Conservation (phyloP, 1,140 invertebrate species). For the Cydia splendana region DNA sequence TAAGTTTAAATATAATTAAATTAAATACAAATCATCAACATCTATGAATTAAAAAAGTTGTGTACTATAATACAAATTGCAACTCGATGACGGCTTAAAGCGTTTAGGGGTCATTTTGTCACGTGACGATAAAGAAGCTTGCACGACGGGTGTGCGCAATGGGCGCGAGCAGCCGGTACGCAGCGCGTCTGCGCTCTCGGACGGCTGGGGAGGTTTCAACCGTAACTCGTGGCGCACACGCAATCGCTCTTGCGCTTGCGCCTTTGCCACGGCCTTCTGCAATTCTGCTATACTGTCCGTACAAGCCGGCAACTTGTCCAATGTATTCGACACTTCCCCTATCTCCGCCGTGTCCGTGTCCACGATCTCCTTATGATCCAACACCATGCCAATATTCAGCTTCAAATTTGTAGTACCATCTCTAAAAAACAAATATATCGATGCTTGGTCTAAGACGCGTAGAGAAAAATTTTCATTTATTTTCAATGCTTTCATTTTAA, state of each 20-base stretch:
- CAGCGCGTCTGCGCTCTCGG: slow-evolving; percentile 55
- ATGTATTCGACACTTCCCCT: slow-evolving; percentile 61
- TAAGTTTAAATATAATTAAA: not conserved
- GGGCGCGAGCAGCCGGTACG: slow-evolving; percentile 50
- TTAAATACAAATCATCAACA: not conserved
- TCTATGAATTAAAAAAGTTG: not conserved
- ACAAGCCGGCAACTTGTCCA: slow-evolving; percentile 62
- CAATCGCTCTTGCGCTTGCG: slow-evolving; percentile 52
- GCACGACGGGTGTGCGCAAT: slow-evolving; percentile 34
- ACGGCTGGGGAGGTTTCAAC: slow-evolving; percentile 43
- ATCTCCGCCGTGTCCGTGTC: slow-evolving; percentile 70
- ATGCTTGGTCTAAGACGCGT: slow-evolving; percentile 72
- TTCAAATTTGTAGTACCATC: slow-evolving; percentile 66
- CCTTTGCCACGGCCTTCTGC: slow-evolving; percentile 57
- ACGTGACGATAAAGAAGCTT: not conserved
- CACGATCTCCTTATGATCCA: slow-evolving; percentile 71
- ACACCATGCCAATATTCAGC: slow-evolving; percentile 70
- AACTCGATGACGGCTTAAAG: not conserved
- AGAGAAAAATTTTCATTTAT: slow-evolving; percentile 72
- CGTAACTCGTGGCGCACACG: slow-evolving; percentile 53
- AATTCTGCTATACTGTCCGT: slow-evolving; percentile 64
- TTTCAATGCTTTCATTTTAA: slow-evolving; percentile 74
- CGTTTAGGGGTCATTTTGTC: slow-evolving; percentile 14
- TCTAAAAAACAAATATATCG: slow-evolving; percentile 65
- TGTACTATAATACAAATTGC: slow-evolving; percentile 14